Conservation (phyloP, 2,113 vertebrate species). For the Ochotona curzoniae region DNA sequence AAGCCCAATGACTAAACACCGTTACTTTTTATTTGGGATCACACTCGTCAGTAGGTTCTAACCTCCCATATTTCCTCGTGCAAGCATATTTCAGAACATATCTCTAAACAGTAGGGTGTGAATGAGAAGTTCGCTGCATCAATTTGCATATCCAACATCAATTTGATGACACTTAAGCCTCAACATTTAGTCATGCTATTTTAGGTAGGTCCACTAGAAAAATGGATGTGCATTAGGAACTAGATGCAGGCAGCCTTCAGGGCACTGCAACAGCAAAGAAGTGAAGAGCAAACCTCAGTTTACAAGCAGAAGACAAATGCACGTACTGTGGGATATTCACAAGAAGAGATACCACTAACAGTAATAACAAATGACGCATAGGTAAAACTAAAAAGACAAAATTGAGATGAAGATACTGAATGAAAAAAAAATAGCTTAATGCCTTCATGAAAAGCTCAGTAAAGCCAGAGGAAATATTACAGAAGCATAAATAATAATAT, state of each 20-base stretch:
- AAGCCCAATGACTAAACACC: not conserved
- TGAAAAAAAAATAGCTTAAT: slow-evolving; percentile 2
- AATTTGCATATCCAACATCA: no score
- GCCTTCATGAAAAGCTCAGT: not conserved
- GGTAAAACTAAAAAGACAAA: not conserved
- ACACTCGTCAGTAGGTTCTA: not conserved
- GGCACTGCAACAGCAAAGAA: not conserved
- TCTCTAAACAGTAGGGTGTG: not conserved
- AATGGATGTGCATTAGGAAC: not conserved
- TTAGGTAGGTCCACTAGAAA: not conserved
- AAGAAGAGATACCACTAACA: not conserved
- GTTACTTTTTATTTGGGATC: not conserved
- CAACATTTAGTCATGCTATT: not conserved
- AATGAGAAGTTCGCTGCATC: not conserved
- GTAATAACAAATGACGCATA: not conserved
- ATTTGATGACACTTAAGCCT: slow-evolving; percentile 5
- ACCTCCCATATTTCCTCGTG: not conserved
- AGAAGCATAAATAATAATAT: not conserved
- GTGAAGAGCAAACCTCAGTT: not conserved
- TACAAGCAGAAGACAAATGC: not conserved
- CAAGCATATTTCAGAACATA: not conserved
- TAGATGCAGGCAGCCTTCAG: not conserved
- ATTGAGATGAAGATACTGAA: not conserved
- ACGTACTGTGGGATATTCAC: not conserved
- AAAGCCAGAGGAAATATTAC: not conserved